Conservation (phyloP, 2,113 vertebrate species). For the Notechis scutatus region DNA sequence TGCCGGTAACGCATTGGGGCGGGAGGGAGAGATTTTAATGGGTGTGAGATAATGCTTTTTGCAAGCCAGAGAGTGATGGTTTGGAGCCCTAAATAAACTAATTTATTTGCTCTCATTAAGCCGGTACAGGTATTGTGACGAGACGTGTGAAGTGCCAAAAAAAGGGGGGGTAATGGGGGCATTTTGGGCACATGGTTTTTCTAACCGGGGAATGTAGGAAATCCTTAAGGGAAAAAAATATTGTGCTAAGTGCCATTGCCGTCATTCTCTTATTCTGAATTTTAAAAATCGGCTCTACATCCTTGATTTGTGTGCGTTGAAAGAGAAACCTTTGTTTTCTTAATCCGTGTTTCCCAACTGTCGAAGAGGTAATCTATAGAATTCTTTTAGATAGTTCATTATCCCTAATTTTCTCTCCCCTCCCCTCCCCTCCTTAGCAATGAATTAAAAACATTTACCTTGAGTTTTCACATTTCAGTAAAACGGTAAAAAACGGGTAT, state of each 20-base stretch:
- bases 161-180: not conserved
- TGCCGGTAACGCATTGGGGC: not conserved
- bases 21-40: not conserved
- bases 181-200: not conserved
- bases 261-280: not conserved
- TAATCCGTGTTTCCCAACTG: not conserved
- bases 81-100: not conserved
- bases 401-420: not conserved
- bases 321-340: not conserved
- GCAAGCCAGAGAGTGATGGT: too few relatives aligned
- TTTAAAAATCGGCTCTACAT: not conserved
- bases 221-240: not conserved
- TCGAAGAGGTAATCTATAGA: not conserved
- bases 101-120: not conserved
- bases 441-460: conserved; percentile 31
- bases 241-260: not conserved
- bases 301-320: not conserved
- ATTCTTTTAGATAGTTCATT: not conserved
- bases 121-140: not conserved
- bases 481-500: conserved; percentile 18
- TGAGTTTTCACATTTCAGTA: conserved; percentile 34
- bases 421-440: conserved; percentile 48
- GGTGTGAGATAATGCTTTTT: not conserved
- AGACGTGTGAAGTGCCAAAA: not conserved
- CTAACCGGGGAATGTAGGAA: not conserved